Evolutionary conservation across 2,797 vertebrate species (phyloP).

Genomic region (Aulostomus chinensis): DNA sequence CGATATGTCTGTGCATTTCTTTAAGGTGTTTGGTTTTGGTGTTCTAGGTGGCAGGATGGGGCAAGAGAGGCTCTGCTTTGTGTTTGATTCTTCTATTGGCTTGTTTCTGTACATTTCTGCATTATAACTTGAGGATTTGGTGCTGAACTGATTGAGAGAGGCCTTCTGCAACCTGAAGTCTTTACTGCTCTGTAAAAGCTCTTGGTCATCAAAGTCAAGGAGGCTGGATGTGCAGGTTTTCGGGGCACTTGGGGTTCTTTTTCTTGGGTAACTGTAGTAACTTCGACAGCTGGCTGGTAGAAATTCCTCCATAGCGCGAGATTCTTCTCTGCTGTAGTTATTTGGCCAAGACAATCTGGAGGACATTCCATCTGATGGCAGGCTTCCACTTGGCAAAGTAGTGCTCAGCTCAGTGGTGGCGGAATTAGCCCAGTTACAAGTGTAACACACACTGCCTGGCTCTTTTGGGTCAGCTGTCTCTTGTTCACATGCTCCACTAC

Average conservation of each 20-base stretch:
- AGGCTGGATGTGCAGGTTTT: slow-evolving; percentile 89
- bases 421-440: slow-evolving; percentile 82
- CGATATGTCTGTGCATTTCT: slow-evolving; percentile 66
- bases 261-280: slow-evolving; percentile 95
- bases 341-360: slow-evolving; percentile 95
- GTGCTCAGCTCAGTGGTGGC: slow-evolving; percentile 74
- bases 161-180: slow-evolving; percentile 66
- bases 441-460: slow-evolving; percentile 84
- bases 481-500: slow-evolving; percentile 81
- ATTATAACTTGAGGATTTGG: slow-evolving; percentile 92
- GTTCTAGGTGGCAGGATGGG: slow-evolving; percentile 92
- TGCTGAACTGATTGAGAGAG: slow-evolving; percentile 76
- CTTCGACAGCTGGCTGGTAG: slow-evolving; percentile 85
- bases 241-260: slow-evolving; percentile 87
- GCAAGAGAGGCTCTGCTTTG: slow-evolving; percentile 92
- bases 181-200: slow-evolving; percentile 43
- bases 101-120: slow-evolving; percentile 87
- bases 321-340: slow-evolving; percentile 85
- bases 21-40: slow-evolving; percentile 81
- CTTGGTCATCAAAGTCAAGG: slow-evolving; percentile 81
- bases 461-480: slow-evolving; percentile 79
- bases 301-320: slow-evolving; percentile 82
- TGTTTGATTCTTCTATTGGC: slow-evolving; percentile 72
- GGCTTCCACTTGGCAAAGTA: slow-evolving; percentile 70
- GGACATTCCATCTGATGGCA: slow-evolving; percentile 78